Conservation (phyloP, 2,113 vertebrate species). For the Eurypyga helias region DNA sequence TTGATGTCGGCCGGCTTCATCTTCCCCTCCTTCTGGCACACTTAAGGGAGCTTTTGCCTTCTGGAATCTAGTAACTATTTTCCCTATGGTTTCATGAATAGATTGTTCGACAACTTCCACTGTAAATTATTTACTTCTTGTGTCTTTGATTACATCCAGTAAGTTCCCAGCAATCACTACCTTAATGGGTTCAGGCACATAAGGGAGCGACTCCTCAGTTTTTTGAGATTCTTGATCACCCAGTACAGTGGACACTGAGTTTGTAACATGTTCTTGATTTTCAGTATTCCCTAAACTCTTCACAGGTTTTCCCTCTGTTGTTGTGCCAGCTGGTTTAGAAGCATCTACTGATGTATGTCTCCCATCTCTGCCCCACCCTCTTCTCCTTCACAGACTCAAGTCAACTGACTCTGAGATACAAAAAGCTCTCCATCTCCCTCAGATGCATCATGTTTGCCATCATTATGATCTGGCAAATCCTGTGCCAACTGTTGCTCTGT, state of each 20-base stretch:
- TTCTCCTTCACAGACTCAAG: constrained; percentile 89
- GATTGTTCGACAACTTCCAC: constrained; percentile 66
- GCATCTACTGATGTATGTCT: background rate
- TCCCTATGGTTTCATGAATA: constrained; percentile 59
- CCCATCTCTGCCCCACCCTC: constrained; percentile 74
- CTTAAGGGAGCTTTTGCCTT: constrained; percentile 11
- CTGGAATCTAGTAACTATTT: constrained; percentile 41
- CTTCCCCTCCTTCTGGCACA: constrained; percentile 39
- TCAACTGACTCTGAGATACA: constrained; percentile 80
- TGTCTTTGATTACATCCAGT: constrained; percentile 77
- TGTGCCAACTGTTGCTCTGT: constrained; percentile 74
- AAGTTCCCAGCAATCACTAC: constrained; percentile 77
- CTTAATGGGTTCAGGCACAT: constrained; percentile 79
- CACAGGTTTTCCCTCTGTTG: background rate
- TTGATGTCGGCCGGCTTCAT: background rate
- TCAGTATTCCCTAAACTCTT: background rate
- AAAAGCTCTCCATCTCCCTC: constrained; percentile 75
- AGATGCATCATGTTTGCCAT: constrained; percentile 61
- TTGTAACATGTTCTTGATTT: constrained; percentile 23
- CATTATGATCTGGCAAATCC: constrained; percentile 67
- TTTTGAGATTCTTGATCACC: constrained; percentile 69
- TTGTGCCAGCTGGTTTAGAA: background rate
- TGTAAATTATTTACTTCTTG: constrained; percentile 77
- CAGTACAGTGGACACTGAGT: constrained; percentile 52
- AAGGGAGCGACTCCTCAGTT: constrained; percentile 66